Conservation (phyloP, 2,113 vertebrate species). For the Heliornis fulica region DNA sequence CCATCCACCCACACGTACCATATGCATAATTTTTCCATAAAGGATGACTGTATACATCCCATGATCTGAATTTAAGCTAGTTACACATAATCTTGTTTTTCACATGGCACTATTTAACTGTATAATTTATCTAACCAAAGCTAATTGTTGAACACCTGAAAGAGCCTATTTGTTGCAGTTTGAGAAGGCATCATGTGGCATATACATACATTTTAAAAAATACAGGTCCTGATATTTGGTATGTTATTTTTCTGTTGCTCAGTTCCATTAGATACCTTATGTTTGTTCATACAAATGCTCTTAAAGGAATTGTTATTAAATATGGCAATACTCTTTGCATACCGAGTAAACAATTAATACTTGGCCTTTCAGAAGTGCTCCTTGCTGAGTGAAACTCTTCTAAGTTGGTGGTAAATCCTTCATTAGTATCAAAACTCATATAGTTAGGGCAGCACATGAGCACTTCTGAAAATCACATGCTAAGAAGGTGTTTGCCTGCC, state of each 20-base stretch:
- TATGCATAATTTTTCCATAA: background rate
- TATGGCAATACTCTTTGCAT: background rate
- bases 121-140: background rate
- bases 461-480: background rate
- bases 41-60: background rate
- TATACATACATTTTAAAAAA: background rate
- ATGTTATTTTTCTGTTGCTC: background rate
- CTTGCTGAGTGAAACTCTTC: background rate
- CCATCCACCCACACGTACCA: slow-evolving; percentile 2
- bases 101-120: background rate
- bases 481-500: background rate
- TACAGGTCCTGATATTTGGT: background rate
- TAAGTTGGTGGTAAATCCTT: background rate
- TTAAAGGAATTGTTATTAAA: background rate
- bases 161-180: background rate
- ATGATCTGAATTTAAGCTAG: background rate
- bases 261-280: background rate
- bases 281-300: background rate
- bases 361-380: background rate
- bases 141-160: background rate
- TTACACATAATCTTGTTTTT: background rate
- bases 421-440: background rate
- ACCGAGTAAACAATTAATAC: background rate
- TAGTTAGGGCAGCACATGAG: background rate
- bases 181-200: accelerated